These are phyloP conservation scores for Enteromius thamalakanensis DNA, from an alignment of 2,797 vertebrate species.

Conservation along the genomic window DNA sequence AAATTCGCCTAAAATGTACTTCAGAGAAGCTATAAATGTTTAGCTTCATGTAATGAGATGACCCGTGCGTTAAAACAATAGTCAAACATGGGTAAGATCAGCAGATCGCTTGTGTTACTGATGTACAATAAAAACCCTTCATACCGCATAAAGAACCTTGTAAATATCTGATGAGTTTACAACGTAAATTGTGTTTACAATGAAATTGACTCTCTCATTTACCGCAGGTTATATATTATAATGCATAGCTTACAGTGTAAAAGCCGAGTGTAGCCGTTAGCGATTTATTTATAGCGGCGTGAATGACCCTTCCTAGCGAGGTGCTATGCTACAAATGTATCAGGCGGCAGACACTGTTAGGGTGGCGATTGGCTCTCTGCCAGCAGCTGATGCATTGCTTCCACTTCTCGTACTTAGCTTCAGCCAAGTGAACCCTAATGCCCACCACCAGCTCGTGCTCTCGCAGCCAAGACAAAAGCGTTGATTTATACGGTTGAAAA, in stretches of 20 bases:
- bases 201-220: conserved; percentile 66
- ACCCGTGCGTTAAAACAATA: conserved; percentile 34
- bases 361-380: conserved; percentile 70
- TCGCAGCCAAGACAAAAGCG: conserved; percentile 41
- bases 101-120: conserved; percentile 74
- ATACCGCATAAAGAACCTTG: conserved; percentile 69
- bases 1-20: not conserved
- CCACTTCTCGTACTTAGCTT: conserved; percentile 55
- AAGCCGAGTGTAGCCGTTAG: conserved; percentile 67
- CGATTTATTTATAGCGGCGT: conserved; percentile 71
- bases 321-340: conserved; percentile 62
- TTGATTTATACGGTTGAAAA: conserved; percentile 49
- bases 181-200: conserved; percentile 70
- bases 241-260: conserved; percentile 72
- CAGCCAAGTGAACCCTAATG: conserved; percentile 46
- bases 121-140: conserved; percentile 80
- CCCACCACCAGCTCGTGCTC: conserved; percentile 60
- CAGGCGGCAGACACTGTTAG: conserved; percentile 67
- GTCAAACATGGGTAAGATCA: conserved; percentile 58
- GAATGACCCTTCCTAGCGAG: conserved; percentile 66
- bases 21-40: conserved; percentile 63
- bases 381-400: conserved; percentile 71
- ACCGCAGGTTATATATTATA: conserved; percentile 76
- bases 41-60: conserved; percentile 68
- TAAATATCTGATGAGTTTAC: conserved; percentile 71